Conservation (phyloP, 2,888 invertebrate species). For the Acleris literana region DNA sequence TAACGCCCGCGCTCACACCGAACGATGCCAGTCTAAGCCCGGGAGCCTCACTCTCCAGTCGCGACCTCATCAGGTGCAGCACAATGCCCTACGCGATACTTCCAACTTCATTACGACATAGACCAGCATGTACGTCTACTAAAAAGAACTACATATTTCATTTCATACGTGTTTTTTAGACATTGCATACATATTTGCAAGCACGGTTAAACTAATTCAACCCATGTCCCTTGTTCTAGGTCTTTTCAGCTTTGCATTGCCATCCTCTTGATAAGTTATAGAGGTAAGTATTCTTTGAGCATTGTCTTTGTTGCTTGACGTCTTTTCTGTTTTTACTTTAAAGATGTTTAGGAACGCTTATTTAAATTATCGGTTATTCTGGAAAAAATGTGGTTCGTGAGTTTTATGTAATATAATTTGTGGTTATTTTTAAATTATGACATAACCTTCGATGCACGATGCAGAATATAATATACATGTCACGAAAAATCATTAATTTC, state of each 20-base stretch:
- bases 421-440: no score
- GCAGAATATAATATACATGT: no score
- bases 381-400: no score
- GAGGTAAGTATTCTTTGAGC: slow-evolving; percentile 36
- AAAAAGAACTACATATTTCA: no score
- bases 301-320: slow-evolving; percentile 57
- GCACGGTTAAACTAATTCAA: slow-evolving; percentile 46
- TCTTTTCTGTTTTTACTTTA: no score
- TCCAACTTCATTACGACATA: slow-evolving; percentile 54
- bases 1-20: slow-evolving; percentile 67
- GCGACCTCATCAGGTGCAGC: slow-evolving; percentile 44
- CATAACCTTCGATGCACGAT: no score
- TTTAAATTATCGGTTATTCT: no score
- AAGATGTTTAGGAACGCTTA: no score
- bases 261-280: slow-evolving; percentile 43
- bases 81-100: slow-evolving; percentile 51
- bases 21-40: slow-evolving; percentile 68
- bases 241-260: slow-evolving; percentile 54
- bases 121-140: slow-evolving; percentile 41
- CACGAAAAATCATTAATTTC: no score
- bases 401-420: no score
- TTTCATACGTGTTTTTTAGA: no score
- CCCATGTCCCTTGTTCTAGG: slow-evolving; percentile 64
- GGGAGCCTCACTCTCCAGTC: slow-evolving; percentile 58
- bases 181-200: no score